Evolutionary conservation across 2,888 invertebrate species (phyloP).

Genomic region (Pemphredon lugubris): DNA sequence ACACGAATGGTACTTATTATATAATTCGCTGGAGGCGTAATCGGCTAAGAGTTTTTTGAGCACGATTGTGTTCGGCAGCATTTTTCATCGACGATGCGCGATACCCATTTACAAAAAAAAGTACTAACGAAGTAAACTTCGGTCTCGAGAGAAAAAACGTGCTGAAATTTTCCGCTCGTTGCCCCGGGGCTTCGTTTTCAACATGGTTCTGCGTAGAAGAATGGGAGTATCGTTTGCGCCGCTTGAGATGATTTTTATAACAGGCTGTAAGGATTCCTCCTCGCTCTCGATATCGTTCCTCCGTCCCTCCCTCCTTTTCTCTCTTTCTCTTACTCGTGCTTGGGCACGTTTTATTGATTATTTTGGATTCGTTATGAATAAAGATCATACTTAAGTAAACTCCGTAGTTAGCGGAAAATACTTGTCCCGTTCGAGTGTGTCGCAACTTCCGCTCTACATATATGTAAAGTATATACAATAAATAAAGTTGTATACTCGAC

Average conservation of each 20-base stretch:
- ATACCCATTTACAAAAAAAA: constrained; percentile 10
- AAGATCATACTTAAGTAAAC: constrained; percentile 36
- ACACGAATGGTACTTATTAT: constrained; percentile 20
- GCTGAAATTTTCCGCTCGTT: constrained; percentile 39
- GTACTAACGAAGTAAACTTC: constrained; percentile 16
- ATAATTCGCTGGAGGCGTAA: constrained; percentile 17
- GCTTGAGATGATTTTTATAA: constrained; percentile 40
- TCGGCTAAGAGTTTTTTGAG: constrained; percentile 5
- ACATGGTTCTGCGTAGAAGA: not conserved
- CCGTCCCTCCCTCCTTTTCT: not conserved
- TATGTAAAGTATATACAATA: no score
- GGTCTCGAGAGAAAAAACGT: constrained; percentile 12
- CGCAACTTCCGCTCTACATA: no score
- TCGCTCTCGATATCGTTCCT: not conserved
- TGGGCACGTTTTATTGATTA: constrained; percentile 47
- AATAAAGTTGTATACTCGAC: no score
- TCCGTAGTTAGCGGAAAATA: constrained; percentile 21
- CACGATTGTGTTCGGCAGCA: constrained; percentile 9
- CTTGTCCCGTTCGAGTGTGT: not conserved
- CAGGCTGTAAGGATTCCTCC: constrained; percentile 20
- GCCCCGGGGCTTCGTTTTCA: no score
- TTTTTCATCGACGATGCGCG: constrained; percentile 20
- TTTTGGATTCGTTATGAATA: constrained; percentile 52
- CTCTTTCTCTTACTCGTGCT: not conserved
- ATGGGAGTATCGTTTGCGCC: constrained; percentile 3